These are phyloP conservation scores for Drosophila bocqueti DNA, from an alignment of 1,140 invertebrate genomes.

Conservation along the genomic window DNA sequence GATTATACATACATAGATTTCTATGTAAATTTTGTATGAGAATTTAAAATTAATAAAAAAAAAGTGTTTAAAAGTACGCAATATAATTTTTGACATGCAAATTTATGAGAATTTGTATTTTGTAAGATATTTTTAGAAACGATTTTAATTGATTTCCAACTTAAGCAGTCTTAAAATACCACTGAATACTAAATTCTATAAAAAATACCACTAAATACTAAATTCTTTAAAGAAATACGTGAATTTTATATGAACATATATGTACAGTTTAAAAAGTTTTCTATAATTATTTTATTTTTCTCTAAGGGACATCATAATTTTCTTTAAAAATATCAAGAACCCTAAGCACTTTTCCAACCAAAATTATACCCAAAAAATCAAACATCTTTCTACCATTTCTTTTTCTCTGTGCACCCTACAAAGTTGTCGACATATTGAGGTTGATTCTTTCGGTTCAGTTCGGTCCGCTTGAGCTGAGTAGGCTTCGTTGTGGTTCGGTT, in stretches of 20 bases:
- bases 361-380: background rate
- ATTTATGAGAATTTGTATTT: too few species aligned
- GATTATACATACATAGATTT: too few species aligned
- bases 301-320: background rate
- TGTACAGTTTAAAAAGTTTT: background rate
- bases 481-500: conserved; percentile 26
- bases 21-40: too few species aligned
- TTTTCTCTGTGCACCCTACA: conserved; percentile 42
- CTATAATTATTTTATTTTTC: background rate
- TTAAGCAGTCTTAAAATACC: too few species aligned
- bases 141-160: too few species aligned
- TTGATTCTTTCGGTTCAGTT: conserved; percentile 65
- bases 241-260: background rate
- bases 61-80: too few species aligned
- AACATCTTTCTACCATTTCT: background rate
- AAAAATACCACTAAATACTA: too few species aligned
- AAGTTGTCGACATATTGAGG: conserved; percentile 82
- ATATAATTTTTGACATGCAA: too few species aligned
- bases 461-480: background rate
- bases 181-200: too few species aligned
- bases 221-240: too few species aligned
- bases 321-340: background rate
- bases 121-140: too few species aligned
- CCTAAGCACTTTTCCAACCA: background rate
- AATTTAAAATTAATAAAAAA: background rate